Percentiles rank a stretch among this genome's conserved stretches.
phyloP scores from a whole-genome alignment of 2,888 invertebrate genomes.

The Caenorhabditis drosophilae region DNA sequence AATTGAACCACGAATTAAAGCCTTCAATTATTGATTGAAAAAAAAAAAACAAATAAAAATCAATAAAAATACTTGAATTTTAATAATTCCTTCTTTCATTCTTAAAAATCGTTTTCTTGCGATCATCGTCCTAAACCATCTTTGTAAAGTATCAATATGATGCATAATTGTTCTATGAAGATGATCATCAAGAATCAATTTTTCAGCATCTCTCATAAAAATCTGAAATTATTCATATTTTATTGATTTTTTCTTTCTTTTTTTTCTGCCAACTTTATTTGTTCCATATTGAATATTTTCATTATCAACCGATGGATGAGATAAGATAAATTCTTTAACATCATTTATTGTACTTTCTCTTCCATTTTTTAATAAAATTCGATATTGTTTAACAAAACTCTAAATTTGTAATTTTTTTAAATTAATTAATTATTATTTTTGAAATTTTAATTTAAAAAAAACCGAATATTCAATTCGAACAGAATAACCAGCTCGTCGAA shows the following conservation, averaged over 20 bases:
- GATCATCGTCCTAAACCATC: constrained; percentile 85
- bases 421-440: not conserved
- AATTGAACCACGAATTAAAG: constrained; percentile 77
- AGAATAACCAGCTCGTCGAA: constrained; percentile 92
- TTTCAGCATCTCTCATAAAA: constrained; percentile 90
- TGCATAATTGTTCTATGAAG: constrained; percentile 92
- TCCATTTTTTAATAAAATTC: constrained; percentile 87
- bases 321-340: constrained; percentile 81
- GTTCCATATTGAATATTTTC: constrained; percentile 88
- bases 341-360: constrained; percentile 83
- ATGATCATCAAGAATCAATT: constrained; percentile 86
- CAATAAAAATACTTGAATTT: constrained; percentile 79
- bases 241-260: not conserved
- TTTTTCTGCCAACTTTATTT: constrained; percentile 79
- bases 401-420: constrained; percentile 59
- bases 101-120: constrained; percentile 81
- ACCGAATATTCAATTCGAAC: constrained; percentile 90
- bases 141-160: constrained; percentile 87
- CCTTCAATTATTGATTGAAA: no score
- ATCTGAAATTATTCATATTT: constrained; percentile 70
- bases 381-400: constrained; percentile 89
- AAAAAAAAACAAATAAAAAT: no score
- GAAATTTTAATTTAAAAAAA: no score
- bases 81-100: constrained; percentile 78
- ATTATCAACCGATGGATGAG: constrained; percentile 81